Evolutionary conservation across 1,140 invertebrate species (phyloP).

Genomic region (Nebria ingens): DNA sequence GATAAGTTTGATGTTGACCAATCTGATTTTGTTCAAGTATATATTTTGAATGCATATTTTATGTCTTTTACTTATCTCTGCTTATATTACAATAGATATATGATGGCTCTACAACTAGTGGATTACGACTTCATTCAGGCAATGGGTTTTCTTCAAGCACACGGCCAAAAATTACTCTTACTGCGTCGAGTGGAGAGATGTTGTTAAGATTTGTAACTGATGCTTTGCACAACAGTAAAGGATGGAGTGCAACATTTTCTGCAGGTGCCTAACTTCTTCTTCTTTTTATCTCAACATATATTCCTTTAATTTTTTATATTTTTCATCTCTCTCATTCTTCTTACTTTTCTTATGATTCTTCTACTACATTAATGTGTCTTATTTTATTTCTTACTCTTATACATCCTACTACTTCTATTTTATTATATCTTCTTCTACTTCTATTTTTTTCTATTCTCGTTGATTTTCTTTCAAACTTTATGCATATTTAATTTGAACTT

Average conservation of each 20-base stretch:
- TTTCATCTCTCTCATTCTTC: no score
- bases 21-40: constrained; percentile 74
- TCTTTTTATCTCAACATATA: no score
- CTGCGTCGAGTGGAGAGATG: constrained; percentile 87
- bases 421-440: no score
- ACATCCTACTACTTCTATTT: no score
- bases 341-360: no score
- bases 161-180: constrained; percentile 78
- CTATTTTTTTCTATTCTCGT: no score
- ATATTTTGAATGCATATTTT: not conserved
- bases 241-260: constrained; percentile 87
- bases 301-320: no score
- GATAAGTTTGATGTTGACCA: constrained; percentile 75
- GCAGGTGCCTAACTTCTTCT: constrained; percentile 50
- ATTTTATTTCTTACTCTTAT: not conserved
- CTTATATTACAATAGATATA: constrained; percentile 51
- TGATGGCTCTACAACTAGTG: constrained; percentile 76
- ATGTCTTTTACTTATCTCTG: not conserved
- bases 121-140: constrained; percentile 75
- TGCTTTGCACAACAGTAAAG: constrained; percentile 66
- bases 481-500: not conserved
- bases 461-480: no score
- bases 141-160: constrained; percentile 74
- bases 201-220: constrained; percentile 79
- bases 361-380: not conserved